Percentiles rank a stretch among this genome's conserved stretches.
Evolutionary conservation across 2,888 invertebrate genomes (phyloP).

Genomic region (Shargacucullia verbasci): DNA sequence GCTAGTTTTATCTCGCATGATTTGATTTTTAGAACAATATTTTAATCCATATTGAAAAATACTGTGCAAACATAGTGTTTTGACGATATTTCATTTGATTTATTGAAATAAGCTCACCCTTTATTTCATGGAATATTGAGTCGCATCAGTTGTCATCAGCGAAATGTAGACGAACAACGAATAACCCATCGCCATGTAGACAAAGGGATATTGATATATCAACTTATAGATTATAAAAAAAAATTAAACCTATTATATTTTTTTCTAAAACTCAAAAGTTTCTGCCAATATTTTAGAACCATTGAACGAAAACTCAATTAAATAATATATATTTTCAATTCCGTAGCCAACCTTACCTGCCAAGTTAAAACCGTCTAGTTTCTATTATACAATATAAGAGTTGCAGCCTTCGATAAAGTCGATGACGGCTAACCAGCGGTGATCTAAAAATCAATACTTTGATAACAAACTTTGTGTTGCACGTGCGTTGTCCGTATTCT

Average conservation of each 20-base stretch:
- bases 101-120: too few species aligned
- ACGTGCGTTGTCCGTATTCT: conserved; percentile 58
- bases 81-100: too few species aligned
- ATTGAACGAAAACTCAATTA: conserved; percentile 35
- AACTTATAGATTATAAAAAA: too few species aligned
- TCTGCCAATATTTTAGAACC: conserved; percentile 30
- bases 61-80: too few species aligned
- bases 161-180: too few species aligned
- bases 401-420: conserved; percentile 52
- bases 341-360: conserved; percentile 24
- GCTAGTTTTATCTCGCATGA: too few species aligned
- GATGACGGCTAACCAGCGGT: conserved; percentile 52
- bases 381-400: conserved; percentile 49
- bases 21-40: too few species aligned
- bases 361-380: conserved; percentile 34
- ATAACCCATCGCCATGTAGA: conserved; percentile 2
- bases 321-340: conserved; percentile 47
- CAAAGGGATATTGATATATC: conserved; percentile 14
- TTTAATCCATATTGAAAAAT: too few species aligned
- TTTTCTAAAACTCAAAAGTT: too few species aligned
- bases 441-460: conserved; percentile 61
- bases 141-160: too few species aligned
- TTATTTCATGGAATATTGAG: too few species aligned
- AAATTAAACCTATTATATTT: too few species aligned
- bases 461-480: conserved; percentile 58